A percentile compares a stretch with the other conserved stretches of the same genome.
phyloP scores from a whole-genome alignment of 2,113 vertebrate genomes.

The Fulmarus glacialis region DNA sequence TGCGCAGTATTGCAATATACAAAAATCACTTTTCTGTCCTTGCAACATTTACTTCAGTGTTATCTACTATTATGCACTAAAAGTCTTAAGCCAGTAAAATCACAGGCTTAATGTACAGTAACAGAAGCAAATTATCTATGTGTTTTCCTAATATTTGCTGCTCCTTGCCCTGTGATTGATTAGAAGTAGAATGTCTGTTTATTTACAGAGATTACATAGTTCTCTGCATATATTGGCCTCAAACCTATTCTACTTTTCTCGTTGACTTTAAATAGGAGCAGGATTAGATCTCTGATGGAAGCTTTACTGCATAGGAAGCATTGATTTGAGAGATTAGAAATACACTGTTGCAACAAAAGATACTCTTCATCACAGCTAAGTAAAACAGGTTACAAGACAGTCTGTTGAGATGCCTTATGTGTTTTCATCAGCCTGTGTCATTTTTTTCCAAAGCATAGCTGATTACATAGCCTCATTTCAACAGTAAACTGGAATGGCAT shows the following conservation, averaged over 20 bases:
- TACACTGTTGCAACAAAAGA: neutral
- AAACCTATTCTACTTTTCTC: neutral
- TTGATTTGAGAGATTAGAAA: constrained; percentile 4
- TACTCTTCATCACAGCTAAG: neutral
- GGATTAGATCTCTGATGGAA: constrained; percentile 8
- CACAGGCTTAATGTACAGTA: neutral
- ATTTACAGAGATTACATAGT: neutral
- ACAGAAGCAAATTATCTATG: neutral
- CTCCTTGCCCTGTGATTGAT: neutral
- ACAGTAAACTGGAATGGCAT: neutral
- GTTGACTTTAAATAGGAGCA: neutral
- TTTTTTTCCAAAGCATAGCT: neutral
- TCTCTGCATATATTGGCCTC: neutral
- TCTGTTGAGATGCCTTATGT: neutral
- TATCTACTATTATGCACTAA: neutral
- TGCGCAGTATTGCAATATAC: neutral
- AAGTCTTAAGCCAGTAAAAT: constrained; percentile 17
- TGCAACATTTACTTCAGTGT: neutral
- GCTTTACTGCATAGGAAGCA: neutral
- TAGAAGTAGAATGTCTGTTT: neutral
- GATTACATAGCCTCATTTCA: neutral
- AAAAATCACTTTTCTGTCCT: neutral
- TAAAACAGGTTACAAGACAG: neutral
- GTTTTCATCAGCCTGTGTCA: neutral
- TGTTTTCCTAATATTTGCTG: neutral